phyloP scores from a whole-genome alignment of 1,140 invertebrate genomes.

The Rhysida immarginata region DNA sequence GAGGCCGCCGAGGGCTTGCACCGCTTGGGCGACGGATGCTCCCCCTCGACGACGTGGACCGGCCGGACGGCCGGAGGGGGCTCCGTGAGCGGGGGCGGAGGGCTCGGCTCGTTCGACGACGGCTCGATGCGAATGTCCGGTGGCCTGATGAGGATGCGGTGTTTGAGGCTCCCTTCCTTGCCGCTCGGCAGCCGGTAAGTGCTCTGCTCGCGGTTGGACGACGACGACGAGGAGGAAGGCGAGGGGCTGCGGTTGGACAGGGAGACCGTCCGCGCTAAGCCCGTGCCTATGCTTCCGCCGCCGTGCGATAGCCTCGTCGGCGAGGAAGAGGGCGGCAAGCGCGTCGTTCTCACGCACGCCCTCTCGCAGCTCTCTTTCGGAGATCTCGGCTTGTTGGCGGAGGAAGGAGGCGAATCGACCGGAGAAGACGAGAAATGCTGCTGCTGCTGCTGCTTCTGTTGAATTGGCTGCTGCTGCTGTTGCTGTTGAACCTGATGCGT shows the following conservation, averaged over 20 bases:
- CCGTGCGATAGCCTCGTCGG: too few species aligned
- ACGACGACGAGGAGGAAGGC: not conserved
- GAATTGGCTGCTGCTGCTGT: not conserved
- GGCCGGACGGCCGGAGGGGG: slow-evolving; percentile 15
- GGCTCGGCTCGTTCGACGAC: slow-evolving; percentile 2
- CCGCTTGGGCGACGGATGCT: slow-evolving; percentile 13
- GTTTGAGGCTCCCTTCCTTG: slow-evolving; percentile 30
- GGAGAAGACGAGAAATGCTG: not conserved
- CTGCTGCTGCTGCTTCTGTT: not conserved
- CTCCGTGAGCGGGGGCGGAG: too few species aligned
- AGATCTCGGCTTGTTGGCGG: not conserved
- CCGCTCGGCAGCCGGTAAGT: slow-evolving; percentile 26
- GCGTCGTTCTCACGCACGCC: too few species aligned
- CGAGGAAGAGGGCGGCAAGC: not conserved
- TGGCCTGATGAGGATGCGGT: slow-evolving; percentile 29
- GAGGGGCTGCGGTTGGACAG: not conserved
- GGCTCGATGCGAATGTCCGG: slow-evolving; percentile 23
- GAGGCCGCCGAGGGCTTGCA: not conserved
- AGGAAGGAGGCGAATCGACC: not conserved
- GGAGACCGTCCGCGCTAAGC: too few species aligned
- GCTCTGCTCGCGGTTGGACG: not conserved
- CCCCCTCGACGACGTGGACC: too few species aligned
- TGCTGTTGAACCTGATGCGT: not conserved
- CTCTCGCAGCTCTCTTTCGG: not conserved
- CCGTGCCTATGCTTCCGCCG: not conserved